Evolutionary conservation across 1,140 invertebrate genomes (phyloP).

Genomic region (Diachasma alloeum): DNA sequence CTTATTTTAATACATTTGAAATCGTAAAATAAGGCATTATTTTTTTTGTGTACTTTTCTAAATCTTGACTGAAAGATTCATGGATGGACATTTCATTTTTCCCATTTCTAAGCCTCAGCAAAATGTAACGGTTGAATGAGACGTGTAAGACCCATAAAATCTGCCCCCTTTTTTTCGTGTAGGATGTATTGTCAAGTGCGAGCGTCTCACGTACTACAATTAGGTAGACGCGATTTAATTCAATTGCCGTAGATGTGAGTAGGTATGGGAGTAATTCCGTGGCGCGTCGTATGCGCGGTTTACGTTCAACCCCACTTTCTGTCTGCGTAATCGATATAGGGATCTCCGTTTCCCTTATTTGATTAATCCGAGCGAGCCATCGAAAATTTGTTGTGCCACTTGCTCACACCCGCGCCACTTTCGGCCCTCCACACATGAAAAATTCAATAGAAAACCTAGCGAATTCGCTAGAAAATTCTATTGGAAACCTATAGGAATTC

Average conservation of each 20-base stretch:
- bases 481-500: no score
- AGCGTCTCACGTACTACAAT: constrained; percentile 7
- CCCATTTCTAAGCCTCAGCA: no score
- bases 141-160: no score
- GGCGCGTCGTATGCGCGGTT: constrained; percentile 9
- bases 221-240: constrained; percentile 29
- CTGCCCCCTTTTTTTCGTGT: background rate
- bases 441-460: no score
- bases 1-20: no score
- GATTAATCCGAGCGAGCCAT: constrained; percentile 22
- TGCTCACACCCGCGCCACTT: background rate
- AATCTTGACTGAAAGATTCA: no score
- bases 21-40: no score
- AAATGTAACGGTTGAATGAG: no score
- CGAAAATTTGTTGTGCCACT: constrained; percentile 10
- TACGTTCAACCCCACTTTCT: background rate
- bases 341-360: background rate
- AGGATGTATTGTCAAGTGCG: background rate
- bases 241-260: background rate
- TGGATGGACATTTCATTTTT: no score
- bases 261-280: background rate
- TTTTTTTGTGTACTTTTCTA: no score
- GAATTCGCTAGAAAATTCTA: no score
- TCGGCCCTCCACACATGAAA: background rate
- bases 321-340: constrained; percentile 19